These are phyloP conservation scores for Stegodyphus mimosarum DNA, from an alignment of 1,140 invertebrate species.

Conservation along the genomic window DNA sequence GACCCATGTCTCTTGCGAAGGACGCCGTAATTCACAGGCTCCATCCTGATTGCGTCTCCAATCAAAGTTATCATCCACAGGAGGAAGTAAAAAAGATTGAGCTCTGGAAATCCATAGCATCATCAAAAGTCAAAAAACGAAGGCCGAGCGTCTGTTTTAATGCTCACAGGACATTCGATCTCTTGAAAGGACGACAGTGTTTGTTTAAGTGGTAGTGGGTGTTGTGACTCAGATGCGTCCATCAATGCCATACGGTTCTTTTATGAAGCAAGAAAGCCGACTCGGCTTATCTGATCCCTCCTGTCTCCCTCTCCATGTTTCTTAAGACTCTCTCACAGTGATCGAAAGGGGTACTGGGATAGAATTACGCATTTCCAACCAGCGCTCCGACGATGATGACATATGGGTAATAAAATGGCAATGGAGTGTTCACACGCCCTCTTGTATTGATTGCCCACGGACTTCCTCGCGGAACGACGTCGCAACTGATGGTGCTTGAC, in stretches of 20 bases:
- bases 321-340: neutral
- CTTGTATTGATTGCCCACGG: slow-evolving; percentile 39
- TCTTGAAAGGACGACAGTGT: slow-evolving; percentile 57
- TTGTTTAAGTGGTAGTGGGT: slow-evolving; percentile 59
- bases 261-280: slow-evolving; percentile 28
- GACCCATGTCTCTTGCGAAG: too few relatives aligned
- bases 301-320: neutral
- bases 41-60: too few relatives aligned
- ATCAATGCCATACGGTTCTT: slow-evolving; percentile 47
- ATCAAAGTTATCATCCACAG: too few relatives aligned
- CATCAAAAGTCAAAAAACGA: slow-evolving; percentile 30
- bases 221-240: slow-evolving; percentile 57
- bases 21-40: too few relatives aligned
- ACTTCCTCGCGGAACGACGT: slow-evolving; percentile 21
- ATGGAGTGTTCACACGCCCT: slow-evolving; percentile 39
- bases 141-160: slow-evolving; percentile 34
- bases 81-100: too few relatives aligned
- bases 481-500: slow-evolving; percentile 49
- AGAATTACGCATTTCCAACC: slow-evolving; percentile 4
- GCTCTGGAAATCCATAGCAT: neutral
- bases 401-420: slow-evolving; percentile 55
- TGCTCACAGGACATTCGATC: slow-evolving; percentile 47
- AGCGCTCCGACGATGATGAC: slow-evolving; percentile 42
- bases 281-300: slow-evolving; percentile 45
- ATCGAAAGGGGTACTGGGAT: slow-evolving; percentile 26